phyloP scores from a whole-genome alignment of 2,888 invertebrate species.

The Gymnoscelis rufifasciata region DNA sequence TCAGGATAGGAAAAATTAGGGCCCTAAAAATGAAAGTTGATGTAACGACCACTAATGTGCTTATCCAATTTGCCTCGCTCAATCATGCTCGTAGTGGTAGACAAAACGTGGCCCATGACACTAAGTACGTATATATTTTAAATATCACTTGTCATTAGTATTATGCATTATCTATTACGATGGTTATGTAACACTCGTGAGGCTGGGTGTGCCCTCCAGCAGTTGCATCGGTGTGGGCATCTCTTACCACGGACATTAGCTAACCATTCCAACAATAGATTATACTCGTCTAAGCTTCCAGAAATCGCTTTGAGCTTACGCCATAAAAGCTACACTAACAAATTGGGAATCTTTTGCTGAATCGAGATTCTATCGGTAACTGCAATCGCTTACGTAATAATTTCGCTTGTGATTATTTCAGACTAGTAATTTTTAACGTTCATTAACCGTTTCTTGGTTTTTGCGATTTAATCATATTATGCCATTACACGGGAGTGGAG shows the following conservation, averaged over 20 bases:
- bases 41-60: slow-evolving; percentile 50
- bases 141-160: slow-evolving; percentile 72
- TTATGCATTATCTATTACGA: slow-evolving; percentile 70
- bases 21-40: slow-evolving; percentile 67
- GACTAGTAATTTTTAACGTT: slow-evolving; percentile 39
- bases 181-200: slow-evolving; percentile 60
- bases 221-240: slow-evolving; percentile 38
- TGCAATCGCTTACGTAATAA: slow-evolving; percentile 30
- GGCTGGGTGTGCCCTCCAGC: slow-evolving; percentile 56
- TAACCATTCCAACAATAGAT: slow-evolving; percentile 11
- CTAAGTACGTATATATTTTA: slow-evolving; percentile 62
- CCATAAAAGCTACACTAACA: slow-evolving; percentile 1
- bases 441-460: slow-evolving; percentile 43
- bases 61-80: slow-evolving; percentile 71
- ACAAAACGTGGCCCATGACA: slow-evolving; percentile 47
- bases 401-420: slow-evolving; percentile 33
- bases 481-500: slow-evolving; percentile 18
- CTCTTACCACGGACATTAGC: slow-evolving; percentile 2
- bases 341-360: slow-evolving; percentile 6
- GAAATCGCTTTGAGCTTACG: slow-evolving; percentile 6
- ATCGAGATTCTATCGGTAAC: slow-evolving; percentile 15
- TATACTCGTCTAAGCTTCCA: slow-evolving; percentile 4
- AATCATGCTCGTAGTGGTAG: slow-evolving; percentile 50
- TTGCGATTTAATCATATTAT: slow-evolving; percentile 31
- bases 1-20: slow-evolving; percentile 28